A percentile compares a stretch with the other conserved stretches of the same genome.
Evolutionary conservation across 2,797 vertebrate species (phyloP).

Genomic region (Aldrovandia affinis): DNA sequence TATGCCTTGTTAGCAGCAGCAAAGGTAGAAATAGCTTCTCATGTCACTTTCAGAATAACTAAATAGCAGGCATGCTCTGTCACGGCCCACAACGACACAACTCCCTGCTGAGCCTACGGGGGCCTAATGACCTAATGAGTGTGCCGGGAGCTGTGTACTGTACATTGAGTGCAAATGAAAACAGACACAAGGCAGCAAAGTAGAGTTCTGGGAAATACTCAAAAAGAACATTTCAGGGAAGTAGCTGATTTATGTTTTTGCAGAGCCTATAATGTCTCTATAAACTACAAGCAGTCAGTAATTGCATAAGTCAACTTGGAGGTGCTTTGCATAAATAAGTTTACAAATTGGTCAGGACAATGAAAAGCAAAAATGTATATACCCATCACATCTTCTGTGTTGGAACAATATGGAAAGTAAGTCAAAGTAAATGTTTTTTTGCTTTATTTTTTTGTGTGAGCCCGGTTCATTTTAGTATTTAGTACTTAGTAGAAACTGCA

Average conservation of each 20-base stretch:
- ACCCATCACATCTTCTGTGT: no score
- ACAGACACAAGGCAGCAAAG: not conserved
- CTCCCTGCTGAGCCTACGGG: not conserved
- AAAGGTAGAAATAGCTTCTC: not conserved
- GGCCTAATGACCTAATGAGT: not conserved
- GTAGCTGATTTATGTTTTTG: not conserved
- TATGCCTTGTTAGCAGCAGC: not conserved
- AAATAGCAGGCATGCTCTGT: not conserved
- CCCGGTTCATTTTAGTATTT: not conserved
- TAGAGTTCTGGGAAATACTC: not conserved
- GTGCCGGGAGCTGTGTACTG: not conserved
- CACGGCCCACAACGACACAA: not conserved
- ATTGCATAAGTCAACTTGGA: not conserved
- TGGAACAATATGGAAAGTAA: no score
- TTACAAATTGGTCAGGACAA: not conserved
- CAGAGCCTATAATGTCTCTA: not conserved
- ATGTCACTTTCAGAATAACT: not conserved
- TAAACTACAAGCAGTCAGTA: not conserved
- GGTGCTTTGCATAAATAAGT: not conserved
- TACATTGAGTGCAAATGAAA: not conserved
- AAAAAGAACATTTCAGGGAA: not conserved
- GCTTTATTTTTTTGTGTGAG: not conserved
- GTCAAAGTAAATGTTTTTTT: no score
- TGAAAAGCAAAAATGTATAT: no score
- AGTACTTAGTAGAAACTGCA: not conserved